These are phyloP conservation scores for Leucopsar rothschildi DNA, from an alignment of 2,113 vertebrate genomes.

Conservation along the genomic window DNA sequence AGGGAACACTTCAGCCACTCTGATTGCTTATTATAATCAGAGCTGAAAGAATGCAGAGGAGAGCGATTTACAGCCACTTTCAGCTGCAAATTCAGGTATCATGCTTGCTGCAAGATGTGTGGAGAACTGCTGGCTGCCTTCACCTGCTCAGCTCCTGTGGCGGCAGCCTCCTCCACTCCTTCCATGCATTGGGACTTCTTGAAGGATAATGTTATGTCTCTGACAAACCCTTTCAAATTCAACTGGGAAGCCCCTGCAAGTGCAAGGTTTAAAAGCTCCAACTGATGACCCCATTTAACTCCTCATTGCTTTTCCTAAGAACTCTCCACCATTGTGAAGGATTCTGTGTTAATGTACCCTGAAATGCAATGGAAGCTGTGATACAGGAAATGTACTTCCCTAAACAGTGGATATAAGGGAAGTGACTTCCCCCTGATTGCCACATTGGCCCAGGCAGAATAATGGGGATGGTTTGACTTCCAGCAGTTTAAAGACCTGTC, in stretches of 20 bases:
- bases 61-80: not conserved
- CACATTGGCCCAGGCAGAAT: accelerated
- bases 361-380: accelerated
- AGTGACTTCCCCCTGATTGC: not conserved
- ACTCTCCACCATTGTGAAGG: not conserved
- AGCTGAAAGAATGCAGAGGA: not conserved
- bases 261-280: not conserved
- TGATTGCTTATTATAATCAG: constrained; percentile 33
- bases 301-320: not conserved
- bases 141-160: not conserved
- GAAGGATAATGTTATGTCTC: not conserved
- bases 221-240: not conserved
- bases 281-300: not conserved
- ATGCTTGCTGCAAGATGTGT: not conserved
- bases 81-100: not conserved
- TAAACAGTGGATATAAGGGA: not conserved
- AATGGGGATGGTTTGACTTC: not conserved
- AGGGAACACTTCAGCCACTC: not conserved
- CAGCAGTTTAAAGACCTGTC: not conserved
- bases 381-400: not conserved
- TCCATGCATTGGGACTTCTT: accelerated
- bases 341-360: accelerated
- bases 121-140: not conserved
- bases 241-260: not conserved
- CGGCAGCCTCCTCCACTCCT: not conserved